Evolutionary conservation across 2,797 vertebrate species (phyloP).

Genomic region (Hozukius guyotensis): DNA sequence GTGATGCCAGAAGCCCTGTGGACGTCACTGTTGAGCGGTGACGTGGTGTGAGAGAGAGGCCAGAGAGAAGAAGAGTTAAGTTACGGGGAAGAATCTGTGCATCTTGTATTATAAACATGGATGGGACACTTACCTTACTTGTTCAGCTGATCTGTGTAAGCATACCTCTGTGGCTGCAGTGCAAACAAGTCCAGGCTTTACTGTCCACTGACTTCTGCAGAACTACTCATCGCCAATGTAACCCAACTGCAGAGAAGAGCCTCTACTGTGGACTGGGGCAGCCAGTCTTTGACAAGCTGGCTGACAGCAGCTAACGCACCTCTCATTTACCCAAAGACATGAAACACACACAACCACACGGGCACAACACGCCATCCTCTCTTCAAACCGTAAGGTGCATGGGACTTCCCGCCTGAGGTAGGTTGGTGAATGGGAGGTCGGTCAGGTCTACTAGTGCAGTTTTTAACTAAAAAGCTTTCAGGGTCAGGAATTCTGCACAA

Average conservation of each 20-base stretch:
- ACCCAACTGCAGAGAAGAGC: slow-evolving; percentile 97
- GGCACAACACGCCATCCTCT: slow-evolving; percentile 71
- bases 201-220: slow-evolving; percentile 99
- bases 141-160: slow-evolving; percentile 93
- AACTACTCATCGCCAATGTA: slow-evolving; percentile 99
- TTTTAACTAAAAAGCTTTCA: background rate
- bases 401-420: slow-evolving; percentile 49
- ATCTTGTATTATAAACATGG: slow-evolving; percentile 82
- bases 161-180: slow-evolving; percentile 97
- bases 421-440: slow-evolving; percentile 8
- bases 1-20: slow-evolving; percentile 96
- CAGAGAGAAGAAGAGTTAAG: slow-evolving; percentile 57
- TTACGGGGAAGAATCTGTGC: slow-evolving; percentile 58
- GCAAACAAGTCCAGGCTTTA: slow-evolving; percentile 99
- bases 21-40: slow-evolving; percentile 77
- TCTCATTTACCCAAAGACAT: slow-evolving; percentile 70
- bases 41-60: slow-evolving; percentile 43
- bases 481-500: background rate
- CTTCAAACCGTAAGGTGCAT: slow-evolving; percentile 51
- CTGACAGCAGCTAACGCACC: slow-evolving; percentile 83
- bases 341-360: slow-evolving; percentile 58
- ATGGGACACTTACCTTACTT: slow-evolving; percentile 93
- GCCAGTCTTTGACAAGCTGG: slow-evolving; percentile 79
- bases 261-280: slow-evolving; percentile 88
- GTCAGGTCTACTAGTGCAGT: background rate